A percentile compares a stretch with the other conserved stretches of the same genome.
These are phyloP conservation scores for Geodia barretti DNA, from an alignment of 37 sponge, comb jelly and placozoan species.

Conservation along the genomic window DNA sequence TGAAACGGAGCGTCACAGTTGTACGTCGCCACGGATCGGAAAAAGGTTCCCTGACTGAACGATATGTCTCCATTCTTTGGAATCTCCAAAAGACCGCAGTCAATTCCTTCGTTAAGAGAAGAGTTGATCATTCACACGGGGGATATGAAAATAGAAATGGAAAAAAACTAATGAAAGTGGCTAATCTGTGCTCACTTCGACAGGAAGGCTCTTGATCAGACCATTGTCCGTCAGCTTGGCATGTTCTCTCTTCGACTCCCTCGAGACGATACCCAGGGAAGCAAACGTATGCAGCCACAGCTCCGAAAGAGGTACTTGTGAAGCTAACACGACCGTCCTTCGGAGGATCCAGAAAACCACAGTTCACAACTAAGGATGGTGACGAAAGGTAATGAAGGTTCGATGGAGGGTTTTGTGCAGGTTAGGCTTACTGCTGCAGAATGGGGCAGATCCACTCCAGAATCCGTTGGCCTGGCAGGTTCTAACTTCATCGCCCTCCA, in stretches of 20 bases:
- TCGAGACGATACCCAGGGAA: slow-evolving; percentile 45
- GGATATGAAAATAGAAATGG: no score
- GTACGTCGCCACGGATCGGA: slow-evolving; percentile 22
- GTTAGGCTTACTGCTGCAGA: slow-evolving; percentile 13
- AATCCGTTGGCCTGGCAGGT: slow-evolving; percentile 22
- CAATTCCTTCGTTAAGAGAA: no score
- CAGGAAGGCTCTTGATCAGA: slow-evolving; percentile 42
- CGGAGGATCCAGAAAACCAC: slow-evolving; percentile 29
- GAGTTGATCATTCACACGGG: no score
- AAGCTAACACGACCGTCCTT: slow-evolving; percentile 29
- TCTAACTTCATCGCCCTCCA: slow-evolving; percentile 16
- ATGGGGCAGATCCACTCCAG: slow-evolving; percentile 20
- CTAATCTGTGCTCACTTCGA: not conserved
- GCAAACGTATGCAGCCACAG: slow-evolving; percentile 46
- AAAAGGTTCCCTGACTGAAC: not conserved
- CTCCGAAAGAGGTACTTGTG: slow-evolving; percentile 9
- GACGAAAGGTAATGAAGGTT: no score
- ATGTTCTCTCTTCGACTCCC: slow-evolving; percentile 29
- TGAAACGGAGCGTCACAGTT: not conserved
- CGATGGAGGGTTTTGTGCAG: not conserved
- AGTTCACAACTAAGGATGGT: slow-evolving; percentile 52
- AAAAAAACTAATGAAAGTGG: no score
- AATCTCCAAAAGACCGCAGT: slow-evolving; percentile 6
- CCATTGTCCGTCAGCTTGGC: slow-evolving; percentile 58
- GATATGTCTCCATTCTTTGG: slow-evolving; percentile 20